Base-by-base conservation (phyloP, 2,888 invertebrate species). In the Baronia brevicornis region DNA sequence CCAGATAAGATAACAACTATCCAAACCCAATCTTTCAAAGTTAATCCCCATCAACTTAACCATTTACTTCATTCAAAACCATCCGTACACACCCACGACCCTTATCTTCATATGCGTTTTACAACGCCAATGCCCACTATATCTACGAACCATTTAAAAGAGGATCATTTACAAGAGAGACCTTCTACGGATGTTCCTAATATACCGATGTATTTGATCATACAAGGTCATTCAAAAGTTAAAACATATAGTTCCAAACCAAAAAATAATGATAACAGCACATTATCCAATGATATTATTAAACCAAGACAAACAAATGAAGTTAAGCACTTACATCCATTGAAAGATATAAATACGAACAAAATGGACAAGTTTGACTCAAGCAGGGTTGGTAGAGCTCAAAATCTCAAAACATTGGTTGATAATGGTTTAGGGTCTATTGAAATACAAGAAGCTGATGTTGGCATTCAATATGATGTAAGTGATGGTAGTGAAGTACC, bases 161-260 rank as follows among this genome's bases (percentile, higher is more conserved):
- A 88, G 8, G 33, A 26, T 19, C 44, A 51, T 5, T 36, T 36
- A 26, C 59, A 70, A 39, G 59, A 60, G 30, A 65, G 60, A 41
- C 43, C 60, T 19, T 59, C 70, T 10, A 68, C 69, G 3, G 75
- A 73, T 51, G 86, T 88, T 43, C 87, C 90, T 0, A 71, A 79
- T 2, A 85, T 88, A 30, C 89, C 91, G 0, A 70, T 91, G 87
- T 93, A 93, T 55, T 78, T 93, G 11, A 93, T 94, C 13, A 93
- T 93, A 48, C 92, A 94, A 66, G 93, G 93, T 0, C 93, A 94
- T 62, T 93, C 93, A 1, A 93, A 93, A 74, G 93, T 94, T 0
- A 93, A 93, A 74, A 93, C 91, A 0, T 94, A 94, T 54, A 90
- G 93, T 6, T 90, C 91, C 0, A 85, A 85, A 40, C 85, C 85